phyloP scores from a whole-genome alignment of 2,113 vertebrate genomes.

The Aegotheles bennettii region DNA sequence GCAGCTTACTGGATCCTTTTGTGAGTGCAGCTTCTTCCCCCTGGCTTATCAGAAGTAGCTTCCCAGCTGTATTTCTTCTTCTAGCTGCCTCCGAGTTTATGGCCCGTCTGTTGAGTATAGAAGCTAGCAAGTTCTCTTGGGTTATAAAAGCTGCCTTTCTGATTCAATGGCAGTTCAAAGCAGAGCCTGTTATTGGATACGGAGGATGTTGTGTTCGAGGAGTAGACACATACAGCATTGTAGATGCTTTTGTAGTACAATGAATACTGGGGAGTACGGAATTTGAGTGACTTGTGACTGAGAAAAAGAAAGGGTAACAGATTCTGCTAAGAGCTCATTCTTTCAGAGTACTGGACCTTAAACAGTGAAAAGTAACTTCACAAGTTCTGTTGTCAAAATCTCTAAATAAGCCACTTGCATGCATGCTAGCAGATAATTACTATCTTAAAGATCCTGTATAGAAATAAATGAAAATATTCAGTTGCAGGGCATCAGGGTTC shows the following conservation, averaged over 20 bases:
- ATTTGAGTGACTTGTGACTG: neutral
- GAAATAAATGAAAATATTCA: neutral
- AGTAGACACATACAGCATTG: neutral
- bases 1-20: neutral
- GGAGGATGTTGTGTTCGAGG: neutral
- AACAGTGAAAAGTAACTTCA: neutral
- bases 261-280: neutral
- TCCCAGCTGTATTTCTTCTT: neutral
- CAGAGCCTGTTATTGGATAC: neutral
- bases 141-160: neutral
- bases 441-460: neutral
- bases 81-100: neutral
- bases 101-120: neutral
- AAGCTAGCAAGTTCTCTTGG: neutral
- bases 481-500: neutral
- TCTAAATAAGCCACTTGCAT: neutral
- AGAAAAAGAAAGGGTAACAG: neutral
- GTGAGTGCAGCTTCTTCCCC: neutral
- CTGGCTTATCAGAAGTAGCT: neutral
- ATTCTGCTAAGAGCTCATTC: neutral
- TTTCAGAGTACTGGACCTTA: neutral
- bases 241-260: neutral
- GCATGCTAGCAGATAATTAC: neutral
- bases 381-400: neutral
- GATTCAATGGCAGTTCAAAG: neutral